Evolutionary conservation across 2,797 vertebrate species (phyloP).

Genomic region (Coccyzus lansbergi): DNA sequence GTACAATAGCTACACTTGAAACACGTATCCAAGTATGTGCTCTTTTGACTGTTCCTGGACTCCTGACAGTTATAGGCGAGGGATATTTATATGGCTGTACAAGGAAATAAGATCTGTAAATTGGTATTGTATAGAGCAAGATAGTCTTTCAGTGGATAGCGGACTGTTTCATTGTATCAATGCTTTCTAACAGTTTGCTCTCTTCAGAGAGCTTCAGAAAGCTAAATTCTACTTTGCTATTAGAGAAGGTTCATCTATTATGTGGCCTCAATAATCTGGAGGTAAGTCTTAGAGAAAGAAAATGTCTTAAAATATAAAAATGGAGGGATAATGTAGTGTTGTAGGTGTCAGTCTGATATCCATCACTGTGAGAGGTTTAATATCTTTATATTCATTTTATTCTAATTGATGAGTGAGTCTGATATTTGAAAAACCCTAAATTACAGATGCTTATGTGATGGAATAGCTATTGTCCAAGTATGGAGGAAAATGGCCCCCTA

Average conservation of each 20-base stretch:
- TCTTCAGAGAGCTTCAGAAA: slow-evolving; percentile 47
- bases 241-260: slow-evolving; percentile 28
- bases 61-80: not conserved
- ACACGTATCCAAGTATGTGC: rapidly evolving
- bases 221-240: slow-evolving; percentile 11
- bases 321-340: not conserved
- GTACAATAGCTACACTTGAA: not conserved
- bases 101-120: slow-evolving; percentile 27
- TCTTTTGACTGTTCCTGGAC: not conserved
- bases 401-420: slow-evolving; percentile 78
- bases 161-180: not conserved
- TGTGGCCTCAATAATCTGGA: slow-evolving; percentile 9
- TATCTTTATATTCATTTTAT: slow-evolving; percentile 73
- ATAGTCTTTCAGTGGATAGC: not conserved
- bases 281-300: slow-evolving; percentile 31
- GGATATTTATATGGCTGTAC: slow-evolving; percentile 6
- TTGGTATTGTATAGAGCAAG: not conserved
- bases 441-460: slow-evolving; percentile 72
- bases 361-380: slow-evolving; percentile 67
- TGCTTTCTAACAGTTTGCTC: not conserved
- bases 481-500: slow-evolving; percentile 59
- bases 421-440: slow-evolving; percentile 80
- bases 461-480: slow-evolving; percentile 71
- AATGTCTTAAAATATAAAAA: slow-evolving; percentile 57
- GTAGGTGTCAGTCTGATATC: slow-evolving; percentile 60